A percentile compares a stretch with the other conserved stretches of the same genome.
Conservation (phyloP, 2,113 vertebrate species). For the Plecturocebus donacophilus region DNA sequence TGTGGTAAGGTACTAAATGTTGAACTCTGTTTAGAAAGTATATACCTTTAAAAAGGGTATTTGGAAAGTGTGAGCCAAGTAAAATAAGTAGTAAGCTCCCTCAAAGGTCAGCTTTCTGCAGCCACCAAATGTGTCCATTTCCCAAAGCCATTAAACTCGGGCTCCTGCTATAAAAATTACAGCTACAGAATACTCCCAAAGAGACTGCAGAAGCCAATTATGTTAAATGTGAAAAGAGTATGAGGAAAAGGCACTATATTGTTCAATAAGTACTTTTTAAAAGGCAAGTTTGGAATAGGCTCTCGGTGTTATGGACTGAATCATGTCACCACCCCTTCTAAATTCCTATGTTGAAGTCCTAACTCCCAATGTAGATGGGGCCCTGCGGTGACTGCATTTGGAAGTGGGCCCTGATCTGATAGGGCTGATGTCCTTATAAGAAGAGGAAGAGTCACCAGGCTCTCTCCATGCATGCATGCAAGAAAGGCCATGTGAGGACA, state of each 20-base stretch:
- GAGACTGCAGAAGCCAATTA: not conserved
- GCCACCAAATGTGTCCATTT: not conserved
- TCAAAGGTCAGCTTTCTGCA: not conserved
- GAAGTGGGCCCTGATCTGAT: not conserved
- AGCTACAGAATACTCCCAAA: not conserved
- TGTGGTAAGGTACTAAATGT: not conserved
- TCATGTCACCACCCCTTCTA: not conserved
- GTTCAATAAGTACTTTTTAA: not conserved
- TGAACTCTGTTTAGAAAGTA: not conserved
- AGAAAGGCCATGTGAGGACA: not conserved
- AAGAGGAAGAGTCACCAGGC: not conserved
- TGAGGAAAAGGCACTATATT: not conserved
- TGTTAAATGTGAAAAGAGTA: not conserved
- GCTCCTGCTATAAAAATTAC: not conserved
- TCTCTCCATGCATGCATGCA: not conserved
- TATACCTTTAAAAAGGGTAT: not conserved
- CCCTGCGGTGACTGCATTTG: not conserved
- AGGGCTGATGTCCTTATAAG: not conserved
- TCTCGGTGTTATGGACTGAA: not conserved
- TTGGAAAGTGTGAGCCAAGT: not conserved
- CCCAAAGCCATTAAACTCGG: not conserved
- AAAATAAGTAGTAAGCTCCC: not conserved
- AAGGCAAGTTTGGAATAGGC: constrained; percentile 15
- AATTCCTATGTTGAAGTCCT: not conserved
- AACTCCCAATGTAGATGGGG: not conserved